phyloP scores from a whole-genome alignment of 2,797 vertebrate genomes.

The Sciurus carolinensis region DNA sequence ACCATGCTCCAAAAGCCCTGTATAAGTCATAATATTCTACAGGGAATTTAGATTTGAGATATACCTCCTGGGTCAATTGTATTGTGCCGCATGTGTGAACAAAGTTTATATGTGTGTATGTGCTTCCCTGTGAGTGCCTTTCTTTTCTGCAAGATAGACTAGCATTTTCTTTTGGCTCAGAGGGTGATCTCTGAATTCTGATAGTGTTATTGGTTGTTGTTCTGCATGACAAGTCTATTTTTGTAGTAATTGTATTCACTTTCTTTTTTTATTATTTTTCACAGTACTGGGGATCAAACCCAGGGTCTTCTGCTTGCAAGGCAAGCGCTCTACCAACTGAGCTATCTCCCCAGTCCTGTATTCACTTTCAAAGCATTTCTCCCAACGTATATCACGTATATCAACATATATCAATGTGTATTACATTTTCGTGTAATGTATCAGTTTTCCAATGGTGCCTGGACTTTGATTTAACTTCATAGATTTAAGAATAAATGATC shows the following conservation, averaged over 20 bases:
- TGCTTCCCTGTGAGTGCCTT: not conserved
- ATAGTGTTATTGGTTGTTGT: not conserved
- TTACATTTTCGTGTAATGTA: not conserved
- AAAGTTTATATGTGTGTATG: not conserved
- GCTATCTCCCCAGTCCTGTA: not conserved
- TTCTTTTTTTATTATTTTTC: not conserved
- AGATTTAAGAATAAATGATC: constrained; percentile 5
- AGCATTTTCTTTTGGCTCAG: not conserved
- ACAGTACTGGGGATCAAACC: too few species aligned
- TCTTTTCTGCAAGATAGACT: not conserved
- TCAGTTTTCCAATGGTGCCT: not conserved
- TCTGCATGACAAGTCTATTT: not conserved
- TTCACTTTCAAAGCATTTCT: constrained; percentile 28
- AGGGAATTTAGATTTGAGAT: constrained; percentile 13
- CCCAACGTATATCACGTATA: not conserved
- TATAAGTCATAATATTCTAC: not conserved
- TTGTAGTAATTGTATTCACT: not conserved
- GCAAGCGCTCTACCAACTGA: too few species aligned
- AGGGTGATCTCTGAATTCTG: not conserved
- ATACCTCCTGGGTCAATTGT: not conserved
- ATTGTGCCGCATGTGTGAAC: not conserved
- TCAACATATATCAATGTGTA: not conserved
- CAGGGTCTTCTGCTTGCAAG: too few species aligned
- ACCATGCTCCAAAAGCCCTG: not conserved
- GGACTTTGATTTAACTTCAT: constrained; percentile 43